Evolutionary conservation across 2,888 invertebrate genomes (phyloP), one percentile per base, ranked within the genome.

Genomic region (Erannis defoliaria): DNA sequence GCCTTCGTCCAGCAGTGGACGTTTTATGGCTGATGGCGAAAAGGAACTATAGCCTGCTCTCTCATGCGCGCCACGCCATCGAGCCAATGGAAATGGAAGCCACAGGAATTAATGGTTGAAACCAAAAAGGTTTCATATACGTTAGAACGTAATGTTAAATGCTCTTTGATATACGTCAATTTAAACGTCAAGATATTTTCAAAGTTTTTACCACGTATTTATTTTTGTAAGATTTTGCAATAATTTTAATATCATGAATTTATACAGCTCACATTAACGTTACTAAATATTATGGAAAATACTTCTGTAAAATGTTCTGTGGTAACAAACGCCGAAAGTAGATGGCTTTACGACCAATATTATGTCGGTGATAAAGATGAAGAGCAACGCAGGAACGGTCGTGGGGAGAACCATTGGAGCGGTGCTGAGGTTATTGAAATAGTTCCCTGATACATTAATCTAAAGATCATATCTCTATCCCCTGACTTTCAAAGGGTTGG

Each of bases 291-390:
- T 16, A 68, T 71, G 70, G 50, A 64, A 10, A 60, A 66, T 23
- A 51, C 58, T 18, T 16, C 67, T 12, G 65, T 53, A 49, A 64
- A 75, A 16, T 78, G 78, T 40, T 63, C 68, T 14, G 19, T 42
- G 0, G 40, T 59, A 4, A 80, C 81, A 1, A 73, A 65, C 14
- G 60, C 54, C 1, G 66, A 79, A 0, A 84, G 82, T 50, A 66
- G 46, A 10, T 87, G 85, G 84, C 70, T 74, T 0, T 88, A 88
- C 56, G 46, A 76, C 1, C 82, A 92, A 63, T 88, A 88, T 68
- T 91, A 89, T 45, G n/a, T 73, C 1, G 92, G 91, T n/a, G 75
- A 86, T 3, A 81, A 67, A 66, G 89, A 90, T 69, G 56, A 77
- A 2, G 77, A 85, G 14, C 59, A 72, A 0, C 72, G 84, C 29